phyloP scores from a whole-genome alignment of 2,113 vertebrate genomes.

The Tichodroma muraria region DNA sequence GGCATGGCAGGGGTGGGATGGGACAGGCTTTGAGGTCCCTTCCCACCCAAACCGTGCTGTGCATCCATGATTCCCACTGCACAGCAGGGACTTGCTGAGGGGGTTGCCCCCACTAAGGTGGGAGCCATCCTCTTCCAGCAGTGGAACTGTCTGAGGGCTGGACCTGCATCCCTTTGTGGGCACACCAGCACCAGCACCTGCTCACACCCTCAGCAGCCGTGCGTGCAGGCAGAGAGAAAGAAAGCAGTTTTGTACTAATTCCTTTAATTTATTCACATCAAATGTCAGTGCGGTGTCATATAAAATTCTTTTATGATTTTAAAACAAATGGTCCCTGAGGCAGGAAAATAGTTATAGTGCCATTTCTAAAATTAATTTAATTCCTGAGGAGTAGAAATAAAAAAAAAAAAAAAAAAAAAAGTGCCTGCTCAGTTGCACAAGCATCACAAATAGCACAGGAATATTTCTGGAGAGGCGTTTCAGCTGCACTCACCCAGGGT shows the following conservation, averaged over 20 bases:
- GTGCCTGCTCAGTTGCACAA: constrained; percentile 5
- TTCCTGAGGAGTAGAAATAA: constrained; percentile 58
- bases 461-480: not conserved
- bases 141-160: not conserved
- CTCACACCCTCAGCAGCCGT: not conserved
- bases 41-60: not conserved
- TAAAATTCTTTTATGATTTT: constrained; percentile 71
- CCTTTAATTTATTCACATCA: constrained; percentile 69
- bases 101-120: accelerated
- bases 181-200: not conserved
- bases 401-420: not conserved
- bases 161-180: accelerated
- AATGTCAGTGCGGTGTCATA: constrained; percentile 69
- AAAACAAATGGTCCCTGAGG: constrained; percentile 71
- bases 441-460: constrained; percentile 25
- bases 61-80: not conserved
- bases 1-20: not conserved
- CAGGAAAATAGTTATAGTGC: constrained; percentile 67
- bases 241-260: constrained; percentile 56
- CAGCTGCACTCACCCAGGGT: not conserved
- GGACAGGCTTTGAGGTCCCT: accelerated
- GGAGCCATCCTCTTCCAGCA: not conserved
- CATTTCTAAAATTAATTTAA: constrained; percentile 71
- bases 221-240: not conserved
- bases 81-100: accelerated